Evolutionary conservation across 37 sponge, comb jelly and placozoan species (phyloP).

Genomic region (Oscarella lobularis): DNA sequence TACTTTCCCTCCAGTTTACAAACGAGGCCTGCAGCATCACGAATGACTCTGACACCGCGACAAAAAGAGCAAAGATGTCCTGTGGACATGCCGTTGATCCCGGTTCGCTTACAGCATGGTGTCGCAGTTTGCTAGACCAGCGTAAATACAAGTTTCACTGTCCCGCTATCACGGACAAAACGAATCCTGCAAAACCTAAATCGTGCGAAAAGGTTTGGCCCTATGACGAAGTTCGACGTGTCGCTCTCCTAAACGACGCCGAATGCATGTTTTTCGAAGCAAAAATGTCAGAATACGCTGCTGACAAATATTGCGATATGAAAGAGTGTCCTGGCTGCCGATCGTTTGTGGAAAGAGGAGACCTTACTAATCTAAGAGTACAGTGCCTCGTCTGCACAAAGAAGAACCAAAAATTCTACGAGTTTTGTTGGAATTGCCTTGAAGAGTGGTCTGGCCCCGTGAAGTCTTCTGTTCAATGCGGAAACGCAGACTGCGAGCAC

Average conservation of each 20-base stretch:
- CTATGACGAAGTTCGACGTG: constrained; percentile 24
- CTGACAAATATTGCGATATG: constrained; percentile 19
- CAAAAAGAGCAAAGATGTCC: constrained; percentile 20
- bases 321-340: constrained; percentile 51
- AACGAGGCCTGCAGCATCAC: constrained; percentile 4
- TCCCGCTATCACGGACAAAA: constrained; percentile 19
- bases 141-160: constrained; percentile 18
- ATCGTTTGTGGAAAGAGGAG: constrained; percentile 24
- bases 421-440: constrained; percentile 51
- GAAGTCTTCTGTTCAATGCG: constrained; percentile 19
- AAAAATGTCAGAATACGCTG: constrained; percentile 42
- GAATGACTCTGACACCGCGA: constrained; percentile 10
- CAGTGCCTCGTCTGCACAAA: constrained; percentile 33
- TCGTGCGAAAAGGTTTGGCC: constrained; percentile 28
- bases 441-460: constrained; percentile 29
- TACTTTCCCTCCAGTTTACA: constrained; percentile 18
- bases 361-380: constrained; percentile 26
- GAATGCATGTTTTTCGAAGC: constrained; percentile 24
- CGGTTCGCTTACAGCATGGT: constrained; percentile 24
- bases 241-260: constrained; percentile 26
- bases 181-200: background rate
- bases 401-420: constrained; percentile 13
- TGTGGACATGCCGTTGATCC: constrained; percentile 44
- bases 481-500: constrained; percentile 21
- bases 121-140: constrained; percentile 26